phyloP scores from a whole-genome alignment of 1,140 invertebrate species.

The Anoplolepis gracilipes region DNA sequence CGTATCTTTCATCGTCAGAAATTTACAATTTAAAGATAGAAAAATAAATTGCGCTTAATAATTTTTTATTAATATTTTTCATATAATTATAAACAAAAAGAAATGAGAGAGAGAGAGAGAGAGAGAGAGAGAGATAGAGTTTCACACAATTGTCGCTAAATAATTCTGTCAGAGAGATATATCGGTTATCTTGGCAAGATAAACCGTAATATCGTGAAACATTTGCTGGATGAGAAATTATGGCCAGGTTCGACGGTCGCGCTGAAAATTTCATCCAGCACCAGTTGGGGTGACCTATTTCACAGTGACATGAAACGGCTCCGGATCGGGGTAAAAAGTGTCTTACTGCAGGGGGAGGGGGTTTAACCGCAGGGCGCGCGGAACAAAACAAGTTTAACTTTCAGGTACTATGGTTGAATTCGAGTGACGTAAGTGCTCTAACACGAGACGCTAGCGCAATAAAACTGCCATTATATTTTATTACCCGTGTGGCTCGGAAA shows the following conservation, averaged over 20 bases:
- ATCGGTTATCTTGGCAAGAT: not conserved
- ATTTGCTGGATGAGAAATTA: constrained; percentile 24
- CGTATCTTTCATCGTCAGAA: not conserved
- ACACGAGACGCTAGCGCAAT: constrained; percentile 28
- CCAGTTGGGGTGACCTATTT: constrained; percentile 55
- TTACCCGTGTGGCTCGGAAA: constrained; percentile 6
- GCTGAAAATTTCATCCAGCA: constrained; percentile 53
- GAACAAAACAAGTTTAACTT: constrained; percentile 60
- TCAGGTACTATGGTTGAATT: constrained; percentile 38
- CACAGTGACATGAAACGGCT: constrained; percentile 24
- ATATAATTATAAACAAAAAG: not conserved
- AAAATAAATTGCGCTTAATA: not conserved
- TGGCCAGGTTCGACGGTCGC: constrained; percentile 38
- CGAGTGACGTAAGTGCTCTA: constrained; percentile 54
- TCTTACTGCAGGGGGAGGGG: constrained; percentile 3
- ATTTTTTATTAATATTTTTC: not conserved
- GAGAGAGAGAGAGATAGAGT: not conserved
- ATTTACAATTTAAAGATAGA: not conserved
- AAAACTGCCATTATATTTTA: constrained; percentile 60
- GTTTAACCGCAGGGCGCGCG: constrained; percentile 27
- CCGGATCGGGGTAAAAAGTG: constrained; percentile 44
- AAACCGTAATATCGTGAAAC: constrained; percentile 21
- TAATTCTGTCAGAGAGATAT: not conserved
- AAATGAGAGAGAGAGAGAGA: not conserved
- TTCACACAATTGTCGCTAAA: no score